Evolutionary conservation across 2,888 invertebrate genomes (phyloP).

Genomic region (Drosophila nr. fundita): DNA sequence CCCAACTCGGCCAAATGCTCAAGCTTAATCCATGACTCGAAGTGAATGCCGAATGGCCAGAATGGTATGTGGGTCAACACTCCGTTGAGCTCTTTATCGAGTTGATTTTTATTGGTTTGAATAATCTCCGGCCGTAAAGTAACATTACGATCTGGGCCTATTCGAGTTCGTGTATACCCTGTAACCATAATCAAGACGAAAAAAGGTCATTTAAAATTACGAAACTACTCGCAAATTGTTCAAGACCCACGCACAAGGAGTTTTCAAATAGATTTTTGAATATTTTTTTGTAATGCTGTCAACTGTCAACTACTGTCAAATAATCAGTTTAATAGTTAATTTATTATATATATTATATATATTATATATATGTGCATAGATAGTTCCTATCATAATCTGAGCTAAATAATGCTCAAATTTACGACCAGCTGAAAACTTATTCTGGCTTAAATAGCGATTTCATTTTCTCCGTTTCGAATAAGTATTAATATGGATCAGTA

Average conservation of each 20-base stretch:
- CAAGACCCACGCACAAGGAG: background rate
- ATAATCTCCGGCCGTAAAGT: background rate
- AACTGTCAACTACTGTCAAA: too few species aligned
- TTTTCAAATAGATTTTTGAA: background rate
- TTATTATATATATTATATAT: background rate
- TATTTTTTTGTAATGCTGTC: background rate
- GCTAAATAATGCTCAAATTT: background rate
- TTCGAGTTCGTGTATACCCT: background rate
- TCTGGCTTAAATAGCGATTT: background rate
- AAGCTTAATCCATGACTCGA: conserved; percentile 2
- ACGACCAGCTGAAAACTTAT: too few species aligned
- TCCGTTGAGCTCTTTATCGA: background rate
- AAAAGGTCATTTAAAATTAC: accelerated
- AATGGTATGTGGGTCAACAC: background rate
- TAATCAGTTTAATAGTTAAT: background rate
- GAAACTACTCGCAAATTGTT: background rate
- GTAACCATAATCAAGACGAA: background rate
- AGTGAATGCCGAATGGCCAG: background rate
- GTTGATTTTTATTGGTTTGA: background rate
- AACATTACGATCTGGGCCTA: background rate
- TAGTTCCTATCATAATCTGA: background rate
- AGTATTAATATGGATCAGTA: background rate
- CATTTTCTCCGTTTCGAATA: background rate
- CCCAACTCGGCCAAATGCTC: background rate
- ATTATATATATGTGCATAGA: background rate